Conservation (phyloP, 2,113 vertebrate genomes). For the Tylochromis polylepis region DNA sequence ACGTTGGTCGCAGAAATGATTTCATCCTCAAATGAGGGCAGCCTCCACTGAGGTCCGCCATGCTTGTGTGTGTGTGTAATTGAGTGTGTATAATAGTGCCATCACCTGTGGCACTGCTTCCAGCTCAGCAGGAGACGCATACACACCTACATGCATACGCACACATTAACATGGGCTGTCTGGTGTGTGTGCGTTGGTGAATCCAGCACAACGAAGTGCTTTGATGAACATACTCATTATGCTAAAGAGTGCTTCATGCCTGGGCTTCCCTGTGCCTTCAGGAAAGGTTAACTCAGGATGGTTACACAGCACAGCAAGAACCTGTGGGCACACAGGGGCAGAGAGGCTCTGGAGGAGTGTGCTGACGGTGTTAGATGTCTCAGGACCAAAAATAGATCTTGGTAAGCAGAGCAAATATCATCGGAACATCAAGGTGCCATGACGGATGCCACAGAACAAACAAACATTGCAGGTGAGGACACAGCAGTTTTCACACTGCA, state of each 20-base stretch:
- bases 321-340: slow-evolving; percentile 53
- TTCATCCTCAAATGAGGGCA: slow-evolving; percentile 83
- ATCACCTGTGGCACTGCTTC: slow-evolving; percentile 78
- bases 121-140: slow-evolving; percentile 66
- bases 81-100: slow-evolving; percentile 72
- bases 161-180: neutral
- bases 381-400: slow-evolving; percentile 49
- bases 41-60: slow-evolving; percentile 59
- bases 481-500: neutral
- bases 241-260: slow-evolving; percentile 78
- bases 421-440: slow-evolving; percentile 44
- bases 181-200: slow-evolving; percentile 32
- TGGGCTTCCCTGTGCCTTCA: slow-evolving; percentile 70
- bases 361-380: slow-evolving; percentile 55
- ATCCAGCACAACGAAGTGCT: slow-evolving; percentile 56
- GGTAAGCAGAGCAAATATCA: slow-evolving; percentile 60
- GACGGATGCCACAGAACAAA: slow-evolving; percentile 31
- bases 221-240: slow-evolving; percentile 87
- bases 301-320: slow-evolving; percentile 75
- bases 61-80: slow-evolving; percentile 32
- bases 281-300: slow-evolving; percentile 84
- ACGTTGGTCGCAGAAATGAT: slow-evolving; percentile 80
- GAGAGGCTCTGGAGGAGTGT: slow-evolving; percentile 28
- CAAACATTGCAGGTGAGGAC: slow-evolving; percentile 22
- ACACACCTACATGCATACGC: slow-evolving; percentile 16